A percentile compares a stretch with the other conserved stretches of the same genome.
These are phyloP conservation scores for Strix aluco DNA, from an alignment of 2,113 vertebrate species.

Conservation along the genomic window DNA sequence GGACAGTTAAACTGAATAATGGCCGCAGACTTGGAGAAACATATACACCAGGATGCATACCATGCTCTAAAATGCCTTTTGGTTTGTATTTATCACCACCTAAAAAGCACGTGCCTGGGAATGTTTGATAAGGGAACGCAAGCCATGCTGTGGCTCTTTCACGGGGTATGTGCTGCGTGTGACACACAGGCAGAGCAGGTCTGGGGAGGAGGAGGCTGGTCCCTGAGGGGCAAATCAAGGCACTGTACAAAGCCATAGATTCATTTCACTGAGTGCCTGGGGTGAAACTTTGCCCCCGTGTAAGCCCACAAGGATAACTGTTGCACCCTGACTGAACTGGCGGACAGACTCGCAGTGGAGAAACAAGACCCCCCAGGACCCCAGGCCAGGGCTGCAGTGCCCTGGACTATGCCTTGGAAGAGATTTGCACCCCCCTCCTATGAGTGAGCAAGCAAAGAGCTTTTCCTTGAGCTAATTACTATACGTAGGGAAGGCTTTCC, in stretches of 20 bases:
- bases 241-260: not conserved
- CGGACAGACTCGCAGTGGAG: not conserved
- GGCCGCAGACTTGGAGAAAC: not conserved
- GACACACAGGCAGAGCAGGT: not conserved
- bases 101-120: not conserved
- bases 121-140: not conserved
- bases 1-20: not conserved
- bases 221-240: not conserved
- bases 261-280: not conserved
- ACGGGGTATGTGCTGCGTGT: not conserved
- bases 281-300: fast-evolving
- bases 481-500: fast-evolving
- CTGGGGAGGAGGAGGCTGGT: not conserved
- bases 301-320: not conserved
- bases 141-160: not conserved
- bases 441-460: not conserved
- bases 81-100: not conserved
- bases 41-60: not conserved
- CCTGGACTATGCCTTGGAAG: not conserved
- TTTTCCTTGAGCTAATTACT: not conserved
- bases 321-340: fast-evolving
- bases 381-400: not conserved
- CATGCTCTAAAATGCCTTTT: not conserved
- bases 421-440: not conserved
- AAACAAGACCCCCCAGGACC: not conserved